phyloP scores from a whole-genome alignment of 2,888 invertebrate species.

The Chesias legatella region DNA sequence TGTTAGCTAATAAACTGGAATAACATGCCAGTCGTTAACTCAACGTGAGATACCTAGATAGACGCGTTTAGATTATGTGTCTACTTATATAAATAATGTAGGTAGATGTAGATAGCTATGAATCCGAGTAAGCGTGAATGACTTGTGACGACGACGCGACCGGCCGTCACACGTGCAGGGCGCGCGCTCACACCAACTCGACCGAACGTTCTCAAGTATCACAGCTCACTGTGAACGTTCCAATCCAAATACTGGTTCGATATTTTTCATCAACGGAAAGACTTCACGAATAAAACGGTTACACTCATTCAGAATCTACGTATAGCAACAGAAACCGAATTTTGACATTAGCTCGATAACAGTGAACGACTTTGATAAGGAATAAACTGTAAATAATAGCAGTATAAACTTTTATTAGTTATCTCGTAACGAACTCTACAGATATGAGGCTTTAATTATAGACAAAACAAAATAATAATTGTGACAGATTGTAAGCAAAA shows the following conservation, averaged over 20 bases:
- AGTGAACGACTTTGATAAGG: constrained; percentile 57
- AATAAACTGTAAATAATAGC: constrained; percentile 71
- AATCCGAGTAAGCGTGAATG: constrained; percentile 63
- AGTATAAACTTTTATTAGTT: constrained; percentile 42
- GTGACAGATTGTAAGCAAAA: constrained; percentile 3
- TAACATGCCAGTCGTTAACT: constrained; percentile 37
- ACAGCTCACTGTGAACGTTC: constrained; percentile 29
- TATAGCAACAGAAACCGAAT: constrained; percentile 66
- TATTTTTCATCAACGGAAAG: constrained; percentile 7
- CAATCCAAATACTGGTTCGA: constrained; percentile 5
- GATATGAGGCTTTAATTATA: constrained; percentile 56
- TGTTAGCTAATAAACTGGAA: no score
- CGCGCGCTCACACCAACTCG: constrained; percentile 30
- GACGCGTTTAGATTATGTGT: constrained; percentile 47
- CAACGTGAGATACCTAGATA: constrained; percentile 34
- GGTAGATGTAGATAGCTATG: constrained; percentile 39
- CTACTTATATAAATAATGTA: constrained; percentile 31
- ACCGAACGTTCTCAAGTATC: constrained; percentile 51
- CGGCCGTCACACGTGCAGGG: constrained; percentile 63
- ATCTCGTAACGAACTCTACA: constrained; percentile 56
- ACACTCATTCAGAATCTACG: constrained; percentile 37
- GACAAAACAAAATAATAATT: constrained; percentile 54
- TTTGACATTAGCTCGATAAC: constrained; percentile 67
- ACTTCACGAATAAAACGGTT: constrained; percentile 7
- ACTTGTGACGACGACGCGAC: constrained; percentile 49